A percentile compares a stretch with the other conserved stretches of the same genome.
Evolutionary conservation across 2,888 invertebrate species (phyloP).

Genomic region (Omphaloscelis lunosa): DNA sequence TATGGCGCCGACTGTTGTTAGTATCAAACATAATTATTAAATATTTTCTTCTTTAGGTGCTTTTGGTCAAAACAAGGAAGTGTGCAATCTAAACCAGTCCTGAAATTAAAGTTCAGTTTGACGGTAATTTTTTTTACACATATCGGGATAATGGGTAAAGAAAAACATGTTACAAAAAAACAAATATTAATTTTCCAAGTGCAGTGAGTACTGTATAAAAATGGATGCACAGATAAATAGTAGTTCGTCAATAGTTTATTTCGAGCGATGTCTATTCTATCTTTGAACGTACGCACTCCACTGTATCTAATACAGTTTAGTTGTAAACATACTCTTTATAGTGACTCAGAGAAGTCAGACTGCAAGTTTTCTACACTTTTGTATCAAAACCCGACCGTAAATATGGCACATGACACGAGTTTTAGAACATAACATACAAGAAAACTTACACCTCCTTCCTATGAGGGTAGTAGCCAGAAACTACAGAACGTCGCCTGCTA

Average conservation of each 20-base stretch:
- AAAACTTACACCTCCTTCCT: neutral
- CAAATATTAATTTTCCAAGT: conserved; percentile 15
- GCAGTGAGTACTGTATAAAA: conserved; percentile 36
- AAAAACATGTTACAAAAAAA: conserved; percentile 4
- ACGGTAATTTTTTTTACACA: neutral
- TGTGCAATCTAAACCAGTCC: neutral
- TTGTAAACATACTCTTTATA: conserved; percentile 53
- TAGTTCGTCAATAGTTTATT: conserved; percentile 69
- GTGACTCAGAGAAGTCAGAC: conserved; percentile 38
- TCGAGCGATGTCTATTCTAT: conserved; percentile 67
- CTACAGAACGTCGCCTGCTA: no score
- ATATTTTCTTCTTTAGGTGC: neutral
- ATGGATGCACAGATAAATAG: conserved; percentile 61
- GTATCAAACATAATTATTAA: neutral
- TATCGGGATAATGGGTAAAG: neutral
- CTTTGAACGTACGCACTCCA: conserved; percentile 53
- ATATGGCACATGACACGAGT: neutral
- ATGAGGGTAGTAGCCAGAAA: no score
- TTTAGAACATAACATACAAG: neutral
- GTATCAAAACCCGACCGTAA: neutral
- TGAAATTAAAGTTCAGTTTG: neutral
- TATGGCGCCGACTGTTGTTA: neutral
- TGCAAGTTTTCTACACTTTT: conserved; percentile 16
- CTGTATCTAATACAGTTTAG: conserved; percentile 47
- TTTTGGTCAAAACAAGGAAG: neutral